These are phyloP conservation scores for Apocheima hispidaria DNA, from an alignment of 2,888 invertebrate genomes.

Conservation along the genomic window DNA sequence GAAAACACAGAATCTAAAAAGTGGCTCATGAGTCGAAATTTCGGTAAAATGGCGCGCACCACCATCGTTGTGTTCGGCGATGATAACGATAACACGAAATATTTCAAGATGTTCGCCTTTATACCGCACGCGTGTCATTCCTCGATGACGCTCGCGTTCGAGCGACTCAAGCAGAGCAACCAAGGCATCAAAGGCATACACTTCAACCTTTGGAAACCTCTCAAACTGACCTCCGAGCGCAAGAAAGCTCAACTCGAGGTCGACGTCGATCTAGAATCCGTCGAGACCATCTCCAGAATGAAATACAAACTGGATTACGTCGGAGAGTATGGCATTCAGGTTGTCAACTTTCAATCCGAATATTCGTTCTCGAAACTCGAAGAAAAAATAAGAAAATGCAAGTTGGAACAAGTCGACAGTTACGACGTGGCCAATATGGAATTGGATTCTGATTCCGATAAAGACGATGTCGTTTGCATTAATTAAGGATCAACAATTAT, in stretches of 20 bases:
- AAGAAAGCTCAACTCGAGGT: slow-evolving; percentile 48
- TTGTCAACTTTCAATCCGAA: slow-evolving; percentile 53
- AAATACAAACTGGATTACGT: slow-evolving; percentile 65
- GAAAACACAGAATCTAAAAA: slow-evolving; percentile 67
- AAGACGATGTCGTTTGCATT: slow-evolving; percentile 54
- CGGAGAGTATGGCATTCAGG: slow-evolving; percentile 42
- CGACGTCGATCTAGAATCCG: slow-evolving; percentile 70
- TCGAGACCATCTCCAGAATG: slow-evolving; percentile 62
- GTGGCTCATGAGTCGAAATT: slow-evolving; percentile 65
- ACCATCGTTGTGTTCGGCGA: slow-evolving; percentile 60
- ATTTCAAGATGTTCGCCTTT: slow-evolving; percentile 57
- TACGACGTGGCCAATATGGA: slow-evolving; percentile 78
- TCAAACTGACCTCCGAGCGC: slow-evolving; percentile 24
- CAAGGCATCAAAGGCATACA: slow-evolving; percentile 70
- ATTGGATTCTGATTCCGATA: slow-evolving; percentile 62
- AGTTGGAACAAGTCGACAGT: slow-evolving; percentile 64
- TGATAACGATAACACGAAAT: slow-evolving; percentile 57
- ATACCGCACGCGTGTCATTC: slow-evolving; percentile 47
- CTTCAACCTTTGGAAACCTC: slow-evolving; percentile 67
- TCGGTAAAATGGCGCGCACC: slow-evolving; percentile 63
- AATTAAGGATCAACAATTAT: slow-evolving; percentile 36
- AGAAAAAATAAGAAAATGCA: slow-evolving; percentile 60
- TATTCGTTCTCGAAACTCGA: slow-evolving; percentile 52
- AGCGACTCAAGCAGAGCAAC: slow-evolving; percentile 66
- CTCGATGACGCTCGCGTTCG: slow-evolving; percentile 48